These are phyloP conservation scores for Zaprionus davidi DNA, from an alignment of 1,140 invertebrate species.

Conservation along the genomic window DNA sequence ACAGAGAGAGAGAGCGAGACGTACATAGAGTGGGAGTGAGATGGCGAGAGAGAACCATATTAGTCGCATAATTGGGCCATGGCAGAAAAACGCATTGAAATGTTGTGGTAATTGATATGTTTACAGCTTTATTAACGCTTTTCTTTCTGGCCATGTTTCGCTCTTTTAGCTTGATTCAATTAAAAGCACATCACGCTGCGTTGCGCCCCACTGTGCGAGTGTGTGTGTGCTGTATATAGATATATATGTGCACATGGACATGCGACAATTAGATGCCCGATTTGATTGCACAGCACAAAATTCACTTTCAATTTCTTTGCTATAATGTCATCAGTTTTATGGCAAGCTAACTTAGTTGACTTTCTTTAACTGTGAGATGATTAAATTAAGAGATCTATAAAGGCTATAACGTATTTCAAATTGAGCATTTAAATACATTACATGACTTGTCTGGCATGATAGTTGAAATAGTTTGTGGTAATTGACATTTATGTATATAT, in stretches of 20 bases:
- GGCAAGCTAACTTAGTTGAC: background rate
- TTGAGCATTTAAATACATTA: background rate
- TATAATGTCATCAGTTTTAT: slow-evolving; percentile 4
- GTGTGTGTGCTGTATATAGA: no score
- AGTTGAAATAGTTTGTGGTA: no score
- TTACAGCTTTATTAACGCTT: slow-evolving; percentile 72
- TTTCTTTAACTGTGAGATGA: background rate
- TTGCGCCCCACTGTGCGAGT: background rate
- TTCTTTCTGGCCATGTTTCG: slow-evolving; percentile 14
- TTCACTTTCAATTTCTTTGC: slow-evolving; percentile 43
- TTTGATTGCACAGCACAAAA: slow-evolving; percentile 45
- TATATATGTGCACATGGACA: no score
- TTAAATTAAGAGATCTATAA: background rate
- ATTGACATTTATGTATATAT: no score
- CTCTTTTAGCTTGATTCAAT: slow-evolving; percentile 63
- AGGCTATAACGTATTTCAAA: background rate
- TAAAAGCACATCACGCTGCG: slow-evolving; percentile 62
- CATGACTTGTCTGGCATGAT: no score
- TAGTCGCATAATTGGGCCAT: slow-evolving; percentile 66
- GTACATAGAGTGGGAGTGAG: background rate
- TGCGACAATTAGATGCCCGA: slow-evolving; percentile 64
- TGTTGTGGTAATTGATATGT: slow-evolving; percentile 74
- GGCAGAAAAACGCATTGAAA: slow-evolving; percentile 48
- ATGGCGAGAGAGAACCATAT: slow-evolving; percentile 14
- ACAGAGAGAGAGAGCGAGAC: background rate